Percentiles rank a stretch among this genome's conserved stretches.
Conservation (phyloP, 2,113 vertebrate species). For the Hiodon alosoides region DNA sequence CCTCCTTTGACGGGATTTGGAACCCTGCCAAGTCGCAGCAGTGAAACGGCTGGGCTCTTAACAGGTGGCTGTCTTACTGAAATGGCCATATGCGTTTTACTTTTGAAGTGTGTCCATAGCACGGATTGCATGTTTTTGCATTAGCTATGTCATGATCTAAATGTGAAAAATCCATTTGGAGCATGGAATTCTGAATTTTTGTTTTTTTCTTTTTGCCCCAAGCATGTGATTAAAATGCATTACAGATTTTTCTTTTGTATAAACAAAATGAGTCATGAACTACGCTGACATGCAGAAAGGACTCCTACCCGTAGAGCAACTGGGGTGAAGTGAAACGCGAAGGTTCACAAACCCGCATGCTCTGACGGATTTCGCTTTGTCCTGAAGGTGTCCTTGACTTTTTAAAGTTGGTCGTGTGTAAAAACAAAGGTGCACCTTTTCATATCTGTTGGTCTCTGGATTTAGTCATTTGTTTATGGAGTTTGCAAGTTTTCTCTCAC, state of each 20-base stretch:
- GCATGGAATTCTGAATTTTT: background rate
- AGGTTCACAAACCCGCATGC: too few relatives aligned
- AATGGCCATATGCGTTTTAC: constrained; percentile 13
- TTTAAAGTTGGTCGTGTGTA: too few relatives aligned
- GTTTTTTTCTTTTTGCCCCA: too few relatives aligned
- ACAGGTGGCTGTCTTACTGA: constrained; percentile 17
- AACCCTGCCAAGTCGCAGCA: constrained; percentile 8
- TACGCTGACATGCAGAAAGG: too few relatives aligned
- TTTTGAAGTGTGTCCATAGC: background rate
- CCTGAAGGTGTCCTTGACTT: too few relatives aligned
- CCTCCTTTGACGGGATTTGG: constrained; percentile 23
- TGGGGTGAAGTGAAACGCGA: background rate
- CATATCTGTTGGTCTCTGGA: too few relatives aligned
- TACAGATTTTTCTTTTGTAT: background rate
- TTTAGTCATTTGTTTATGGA: too few relatives aligned
- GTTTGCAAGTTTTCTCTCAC: too few relatives aligned
- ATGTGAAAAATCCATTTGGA: background rate
- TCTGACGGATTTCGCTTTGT: too few relatives aligned
- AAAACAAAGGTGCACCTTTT: too few relatives aligned
- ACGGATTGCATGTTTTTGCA: background rate
- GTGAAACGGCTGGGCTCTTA: constrained; percentile 11
- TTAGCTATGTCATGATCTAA: background rate
- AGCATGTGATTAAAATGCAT: background rate
- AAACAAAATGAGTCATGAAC: background rate
- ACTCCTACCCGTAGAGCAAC: too few relatives aligned